Base-by-base conservation (phyloP, 2,113 vertebrate genomes). In the Crotalus tigris region DNA sequence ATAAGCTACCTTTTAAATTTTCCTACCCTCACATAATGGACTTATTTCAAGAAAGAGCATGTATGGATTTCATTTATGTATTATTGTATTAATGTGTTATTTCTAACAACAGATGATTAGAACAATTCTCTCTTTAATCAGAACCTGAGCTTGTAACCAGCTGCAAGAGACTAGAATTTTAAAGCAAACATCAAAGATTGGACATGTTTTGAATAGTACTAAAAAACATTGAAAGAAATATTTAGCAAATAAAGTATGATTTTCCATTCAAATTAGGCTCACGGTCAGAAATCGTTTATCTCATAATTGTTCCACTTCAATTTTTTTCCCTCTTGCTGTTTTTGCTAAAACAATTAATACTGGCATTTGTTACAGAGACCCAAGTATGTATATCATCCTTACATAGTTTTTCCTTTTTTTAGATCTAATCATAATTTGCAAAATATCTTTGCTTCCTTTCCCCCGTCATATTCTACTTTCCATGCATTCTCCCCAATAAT, bases 91-190 rank as follows among this genome's bases (percentile, higher is more conserved):
- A 87, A 97, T 97, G 97, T 96, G 97, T 97, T 95, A 94, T 96
- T 97, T 95, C 85, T 96, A 95, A 91, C 93, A 97, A 97, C 93
- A 97, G 96, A 97, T 95, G 85, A 97, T 97, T 96, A 97, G 96
- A 97, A 95, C 93, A 96, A 95, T 97, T 97, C 96, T 97, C 94
- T 97, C 96, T 96, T 97, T 98, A 97, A 97, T 97, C 97, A 97
- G 94, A 97, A 96, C 57, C 4, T 1, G 95, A 94, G 94, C 96
- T 96, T 96, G 92, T 89, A 97, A 97, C 93, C 88, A 93, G 91
- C 91, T 5, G 0, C 94, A 91, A 94, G 96, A 97, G 96, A 96
- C 94, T 88, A 91, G 97, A 97, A 97, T 97, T 97, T 96, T 97
- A 97, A 97, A 97, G 96, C 87, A 69, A 55, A 91, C 49, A 94